A percentile compares a stretch with the other conserved stretches of the same genome.
Evolutionary conservation across 2,888 invertebrate species (phyloP).

Genomic region (Zygogramma bicolorata): DNA sequence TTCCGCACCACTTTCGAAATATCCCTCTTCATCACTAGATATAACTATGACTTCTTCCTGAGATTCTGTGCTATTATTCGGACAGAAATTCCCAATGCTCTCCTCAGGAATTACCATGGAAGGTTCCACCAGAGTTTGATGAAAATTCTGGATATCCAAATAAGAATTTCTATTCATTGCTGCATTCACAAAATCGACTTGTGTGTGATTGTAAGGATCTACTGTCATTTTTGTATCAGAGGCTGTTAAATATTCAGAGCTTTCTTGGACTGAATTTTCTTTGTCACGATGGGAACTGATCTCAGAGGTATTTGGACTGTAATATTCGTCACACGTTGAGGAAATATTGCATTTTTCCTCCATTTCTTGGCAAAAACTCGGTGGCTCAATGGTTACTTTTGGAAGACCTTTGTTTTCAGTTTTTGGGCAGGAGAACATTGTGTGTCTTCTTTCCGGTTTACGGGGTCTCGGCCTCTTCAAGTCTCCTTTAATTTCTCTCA

Average conservation of each 20-base stretch:
- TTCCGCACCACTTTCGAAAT: not conserved
- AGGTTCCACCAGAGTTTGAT: not conserved
- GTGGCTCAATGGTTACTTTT: not conserved
- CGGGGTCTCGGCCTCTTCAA: slow-evolving; percentile 19
- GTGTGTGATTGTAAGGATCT: slow-evolving; percentile 11
- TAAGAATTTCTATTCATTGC: slow-evolving; percentile 4
- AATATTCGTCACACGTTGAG: slow-evolving; percentile 17
- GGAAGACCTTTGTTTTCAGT: not conserved
- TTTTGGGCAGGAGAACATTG: not conserved
- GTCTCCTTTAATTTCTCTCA: slow-evolving; percentile 33
- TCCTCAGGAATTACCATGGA: not conserved
- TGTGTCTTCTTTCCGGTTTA: slow-evolving; percentile 28
- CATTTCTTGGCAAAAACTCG: not conserved
- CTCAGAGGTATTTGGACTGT: slow-evolving; percentile 20
- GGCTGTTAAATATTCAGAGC: slow-evolving; percentile 25
- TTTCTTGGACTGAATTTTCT: not conserved
- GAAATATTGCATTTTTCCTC: slow-evolving; percentile 16
- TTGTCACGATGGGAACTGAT: not conserved
- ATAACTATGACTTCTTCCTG: slow-evolving; percentile 6
- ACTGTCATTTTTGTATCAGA: slow-evolving; percentile 15
- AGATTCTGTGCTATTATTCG: not conserved
- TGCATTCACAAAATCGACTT: not conserved
- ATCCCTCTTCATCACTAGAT: slow-evolving; percentile 17
- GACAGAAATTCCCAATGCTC: not conserved
- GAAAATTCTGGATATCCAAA: not conserved